Evolutionary conservation across 2,888 invertebrate species (phyloP), one percentile per base, ranked within the genome.

Genomic region (Phlogophora meticulosa): DNA sequence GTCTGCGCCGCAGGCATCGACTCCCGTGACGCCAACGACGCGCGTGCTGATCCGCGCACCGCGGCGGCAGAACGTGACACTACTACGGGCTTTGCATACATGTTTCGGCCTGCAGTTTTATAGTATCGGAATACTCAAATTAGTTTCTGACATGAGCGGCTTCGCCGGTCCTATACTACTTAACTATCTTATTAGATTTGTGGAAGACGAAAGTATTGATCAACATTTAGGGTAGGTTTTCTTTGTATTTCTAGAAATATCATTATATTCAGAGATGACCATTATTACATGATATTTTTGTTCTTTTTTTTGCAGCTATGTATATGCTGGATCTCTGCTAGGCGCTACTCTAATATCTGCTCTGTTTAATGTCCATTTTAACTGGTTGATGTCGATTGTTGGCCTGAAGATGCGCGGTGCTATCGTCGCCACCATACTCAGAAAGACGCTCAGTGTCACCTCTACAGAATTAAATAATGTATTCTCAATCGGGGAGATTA

Each of bases 91-190:
- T 0, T 91, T 98, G 49, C 97, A 98, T 88, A 95, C 94, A 66
- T 97, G 97, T 83, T 98, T 98, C 88, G 98, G 98, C 48, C 87
- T 96, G 61, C 97, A 98, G 87, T 99, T 98, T 94, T 98, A 98
- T 88, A 96, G 97, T 46, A 97, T 99, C 83, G 99, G 98, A 38
- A 86, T 98, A 63, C 91, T 99, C 13, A 98, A 98, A 91, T 96
- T 99, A 48, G 88, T 97, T 7, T 97, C 98, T 0, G 99, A 99
- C 88, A 96, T 96, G 85, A 96, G 98, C 3, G 97, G 97, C 1
- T 99, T 99, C 93, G 97, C 97, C 22, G 98, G 98, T 0, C 99
- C 99, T 0, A 92, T 99, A 68, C 93, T 99, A 38, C 95, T 99
- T 1, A 98, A 98, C 87, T 96, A 96, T 85, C 94, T 99, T 34